Base-by-base conservation (phyloP, 2,113 vertebrate species). In the Anthoscopus minutus region DNA sequence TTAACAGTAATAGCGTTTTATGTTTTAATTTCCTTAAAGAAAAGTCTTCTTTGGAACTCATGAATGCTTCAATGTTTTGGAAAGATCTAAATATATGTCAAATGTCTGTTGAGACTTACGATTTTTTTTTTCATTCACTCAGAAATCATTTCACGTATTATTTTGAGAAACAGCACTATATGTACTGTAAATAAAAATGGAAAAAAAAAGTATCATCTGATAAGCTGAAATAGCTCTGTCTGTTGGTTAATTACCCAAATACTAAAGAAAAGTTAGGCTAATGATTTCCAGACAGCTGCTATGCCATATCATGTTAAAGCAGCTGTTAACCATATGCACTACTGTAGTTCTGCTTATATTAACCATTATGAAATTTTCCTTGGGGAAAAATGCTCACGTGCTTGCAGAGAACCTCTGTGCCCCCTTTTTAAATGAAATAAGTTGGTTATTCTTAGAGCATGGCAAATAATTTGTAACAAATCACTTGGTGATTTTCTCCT, bases 301-400 rank as follows among this genome's bases (percentile, higher is more conserved):
- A 90, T 50, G 61, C 93, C 80, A 71, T 97, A 93, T 93, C 93
- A 96, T 93, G 86, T 93, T 95, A 92, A 95, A 94, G 94, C 96
- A 97, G 96, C 96, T 97, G 96, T 88, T 96, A 94, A 81, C 96
- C 96, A 97, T 95, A 97, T 95, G 95, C 92, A 95, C 93, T 97
- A 96, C 94, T 97, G 94, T 94, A 96, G 90, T 67, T 88, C 90
- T 92, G 65, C 88, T 92, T 95, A 90, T 90, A 96, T 92, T 78
- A 96, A 86, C 86, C 61, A 92, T 90, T 93, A 94, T 88, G 95
- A 97, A 92, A 93, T 93, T 92, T 90, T 95, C 95, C 80, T 96
- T 95, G 64, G 92, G 94, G 85, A 86, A 77, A 91, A 94, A 81
- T 2, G 51, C 40, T 96, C 94, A 90, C 2, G 14, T 93, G 93